phyloP scores from a whole-genome alignment of 2,888 invertebrate genomes.

The Lycia hirtaria region DNA sequence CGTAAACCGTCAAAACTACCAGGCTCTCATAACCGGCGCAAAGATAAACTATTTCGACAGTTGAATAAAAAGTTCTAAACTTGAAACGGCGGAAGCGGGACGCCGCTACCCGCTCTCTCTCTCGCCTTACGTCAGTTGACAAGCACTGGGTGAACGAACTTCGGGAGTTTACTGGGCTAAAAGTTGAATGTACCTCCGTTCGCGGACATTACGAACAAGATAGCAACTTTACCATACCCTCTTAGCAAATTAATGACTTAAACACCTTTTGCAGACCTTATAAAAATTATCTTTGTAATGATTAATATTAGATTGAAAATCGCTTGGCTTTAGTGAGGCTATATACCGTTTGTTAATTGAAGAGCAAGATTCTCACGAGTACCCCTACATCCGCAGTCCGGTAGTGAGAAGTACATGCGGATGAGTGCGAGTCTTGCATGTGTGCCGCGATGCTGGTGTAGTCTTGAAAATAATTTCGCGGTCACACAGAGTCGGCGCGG shows the following conservation, averaged over 20 bases:
- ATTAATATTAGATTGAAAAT: slow-evolving; percentile 58
- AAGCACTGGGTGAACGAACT: slow-evolving; percentile 86
- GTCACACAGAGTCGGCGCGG: slow-evolving; percentile 79
- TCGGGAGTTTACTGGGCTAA: slow-evolving; percentile 85
- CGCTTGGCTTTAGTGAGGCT: slow-evolving; percentile 37
- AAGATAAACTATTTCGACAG: slow-evolving; percentile 80
- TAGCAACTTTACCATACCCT: slow-evolving; percentile 82
- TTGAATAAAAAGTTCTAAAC: slow-evolving; percentile 81
- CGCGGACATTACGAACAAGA: slow-evolving; percentile 86
- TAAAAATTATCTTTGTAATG: slow-evolving; percentile 47
- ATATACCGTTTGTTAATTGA: slow-evolving; percentile 57
- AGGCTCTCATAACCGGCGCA: slow-evolving; percentile 73
- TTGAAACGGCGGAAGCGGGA: slow-evolving; percentile 72
- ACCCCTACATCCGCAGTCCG: slow-evolving; percentile 71
- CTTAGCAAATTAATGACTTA: slow-evolving; percentile 53
- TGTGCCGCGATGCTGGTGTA: slow-evolving; percentile 78
- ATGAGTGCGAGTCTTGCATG: slow-evolving; percentile 59
- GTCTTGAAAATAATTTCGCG: slow-evolving; percentile 86
- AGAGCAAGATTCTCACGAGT: slow-evolving; percentile 82
- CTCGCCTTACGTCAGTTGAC: slow-evolving; percentile 83
- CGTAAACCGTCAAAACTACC: slow-evolving; percentile 81
- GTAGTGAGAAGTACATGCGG: slow-evolving; percentile 76
- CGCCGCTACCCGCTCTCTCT: slow-evolving; percentile 66
- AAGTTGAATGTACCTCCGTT: slow-evolving; percentile 86
- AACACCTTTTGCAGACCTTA: slow-evolving; percentile 59